Conservation (phyloP, 2,797 vertebrate species). For the Siniperca undulata region DNA sequence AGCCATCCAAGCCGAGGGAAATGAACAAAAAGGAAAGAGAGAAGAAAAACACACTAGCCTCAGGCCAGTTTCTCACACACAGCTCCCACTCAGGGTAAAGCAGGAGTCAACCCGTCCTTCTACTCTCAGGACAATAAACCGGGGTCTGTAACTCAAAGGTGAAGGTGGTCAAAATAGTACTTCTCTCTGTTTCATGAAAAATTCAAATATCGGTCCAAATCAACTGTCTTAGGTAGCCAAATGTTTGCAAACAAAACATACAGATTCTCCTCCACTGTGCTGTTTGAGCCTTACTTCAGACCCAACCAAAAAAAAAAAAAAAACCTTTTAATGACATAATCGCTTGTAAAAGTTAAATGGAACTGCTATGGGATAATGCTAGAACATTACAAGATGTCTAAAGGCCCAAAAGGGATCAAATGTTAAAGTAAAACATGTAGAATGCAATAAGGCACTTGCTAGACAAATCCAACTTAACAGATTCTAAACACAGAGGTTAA, state of each 20-base stretch:
- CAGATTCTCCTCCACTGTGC: constrained; percentile 26
- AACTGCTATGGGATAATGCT: constrained; percentile 2
- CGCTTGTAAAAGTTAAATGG: constrained; percentile 1
- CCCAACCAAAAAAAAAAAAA: not conserved
- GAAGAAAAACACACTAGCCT: constrained; percentile 23
- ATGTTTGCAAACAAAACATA: constrained; percentile 48
- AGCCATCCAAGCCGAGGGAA: constrained; percentile 71
- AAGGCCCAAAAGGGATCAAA: constrained; percentile 43
- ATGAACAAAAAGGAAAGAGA: constrained; percentile 57
- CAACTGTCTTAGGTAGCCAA: not conserved
- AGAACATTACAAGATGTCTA: constrained; percentile 30
- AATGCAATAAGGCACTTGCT: constrained; percentile 82
- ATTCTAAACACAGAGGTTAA: constrained; percentile 50
- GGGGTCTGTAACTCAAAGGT: not conserved
- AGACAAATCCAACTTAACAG: constrained; percentile 64
- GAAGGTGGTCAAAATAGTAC: constrained; percentile 36
- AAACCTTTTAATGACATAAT: constrained; percentile 18
- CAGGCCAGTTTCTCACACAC: constrained; percentile 18
- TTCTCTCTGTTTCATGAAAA: constrained; percentile 5
- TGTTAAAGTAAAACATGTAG: constrained; percentile 43
- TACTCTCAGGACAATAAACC: constrained; percentile 1
- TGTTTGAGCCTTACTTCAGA: constrained; percentile 18
- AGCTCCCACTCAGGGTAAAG: constrained; percentile 2
- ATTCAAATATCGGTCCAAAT: constrained; percentile 1
- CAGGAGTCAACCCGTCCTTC: constrained; percentile 5